Base-by-base conservation (phyloP, 2,113 vertebrate genomes). In the Australoheros scitulus region DNA sequence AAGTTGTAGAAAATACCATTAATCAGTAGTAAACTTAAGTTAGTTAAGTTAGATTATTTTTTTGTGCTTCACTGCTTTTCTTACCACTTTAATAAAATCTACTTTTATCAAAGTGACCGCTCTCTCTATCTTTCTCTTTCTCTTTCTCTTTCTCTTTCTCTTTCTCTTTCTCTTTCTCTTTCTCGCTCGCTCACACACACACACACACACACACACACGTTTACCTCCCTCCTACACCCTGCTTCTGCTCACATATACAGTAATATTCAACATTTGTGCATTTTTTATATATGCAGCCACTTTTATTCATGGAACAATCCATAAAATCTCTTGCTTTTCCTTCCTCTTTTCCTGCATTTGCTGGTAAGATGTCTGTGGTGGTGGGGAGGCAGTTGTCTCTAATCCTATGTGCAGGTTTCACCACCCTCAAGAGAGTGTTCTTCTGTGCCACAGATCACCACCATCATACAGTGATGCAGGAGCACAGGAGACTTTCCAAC, bases 301-400 rank as follows among this genome's bases (percentile, higher is more conserved):
- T 77, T 34, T 29, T 74, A 41, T 86, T 61, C 20, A 77, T 77
- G 72, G 18, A 76, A 61, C 34, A 55, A 29, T 52, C 6, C 22
- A 76, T 55, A 41, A 10, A 60, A 47, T 47, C 2, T 63, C 38
- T 9, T 24, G 4, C 41, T 41, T 38, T n/a, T n/a, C n/a, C n/a
- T n/a, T n/a, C n/a, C n/a, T n/a, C 20, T 61, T 61, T 61, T 61
- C 1, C 1, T 61, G 17, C 60, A 38, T 9, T 10, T 38, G 36
- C 36, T 38, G 36, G 36, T 38, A 9, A 9, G 36, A 38, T 38
- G 9, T 38, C 36, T 38, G 36, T 38, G 36, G 36, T 10, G 36
- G 9, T 38, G 36, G 36, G 36, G 36, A 38, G 34, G 34, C 34
- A 7, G 34, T 7, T 32, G 34, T 7, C 6, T 34, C 7, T 6